Conservation (phyloP, 2,113 vertebrate genomes). For the Vulpes lagopus region DNA sequence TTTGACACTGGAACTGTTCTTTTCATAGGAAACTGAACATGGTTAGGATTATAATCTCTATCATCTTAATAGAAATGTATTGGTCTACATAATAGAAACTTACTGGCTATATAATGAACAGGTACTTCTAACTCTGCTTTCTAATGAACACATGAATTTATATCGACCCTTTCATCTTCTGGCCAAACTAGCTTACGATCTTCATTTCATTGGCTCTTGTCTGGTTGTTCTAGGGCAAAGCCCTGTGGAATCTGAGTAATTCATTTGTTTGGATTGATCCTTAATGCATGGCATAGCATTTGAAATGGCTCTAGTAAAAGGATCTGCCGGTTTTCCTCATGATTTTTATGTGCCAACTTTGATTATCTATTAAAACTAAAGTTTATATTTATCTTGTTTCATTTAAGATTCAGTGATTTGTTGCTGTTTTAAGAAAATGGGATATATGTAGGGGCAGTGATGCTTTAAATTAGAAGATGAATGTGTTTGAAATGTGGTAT, state of each 20-base stretch:
- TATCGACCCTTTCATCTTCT: neutral
- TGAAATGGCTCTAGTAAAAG: conserved; percentile 25
- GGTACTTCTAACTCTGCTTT: neutral
- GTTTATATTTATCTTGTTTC: conserved; percentile 21
- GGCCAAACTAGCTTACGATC: neutral
- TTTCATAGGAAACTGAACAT: neutral
- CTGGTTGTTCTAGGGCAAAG: neutral
- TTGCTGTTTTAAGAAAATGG: neutral
- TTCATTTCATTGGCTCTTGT: neutral
- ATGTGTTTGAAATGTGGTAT: neutral
- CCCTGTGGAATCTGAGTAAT: neutral
- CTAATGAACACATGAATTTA: neutral
- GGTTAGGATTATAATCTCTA: neutral
- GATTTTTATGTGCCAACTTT: conserved; percentile 20
- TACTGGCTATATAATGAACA: neutral
- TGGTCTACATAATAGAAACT: neutral
- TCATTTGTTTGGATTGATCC: neutral
- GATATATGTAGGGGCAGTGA: neutral
- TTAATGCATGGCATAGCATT: neutral
- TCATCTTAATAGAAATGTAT: neutral
- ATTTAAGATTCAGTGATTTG: neutral
- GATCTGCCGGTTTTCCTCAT: neutral
- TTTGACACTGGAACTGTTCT: neutral
- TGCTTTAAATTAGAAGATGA: conserved; percentile 11
- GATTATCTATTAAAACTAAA: neutral